These are phyloP conservation scores for Tetrax tetrax DNA, from an alignment of 2,113 vertebrate species.

Conservation along the genomic window DNA sequence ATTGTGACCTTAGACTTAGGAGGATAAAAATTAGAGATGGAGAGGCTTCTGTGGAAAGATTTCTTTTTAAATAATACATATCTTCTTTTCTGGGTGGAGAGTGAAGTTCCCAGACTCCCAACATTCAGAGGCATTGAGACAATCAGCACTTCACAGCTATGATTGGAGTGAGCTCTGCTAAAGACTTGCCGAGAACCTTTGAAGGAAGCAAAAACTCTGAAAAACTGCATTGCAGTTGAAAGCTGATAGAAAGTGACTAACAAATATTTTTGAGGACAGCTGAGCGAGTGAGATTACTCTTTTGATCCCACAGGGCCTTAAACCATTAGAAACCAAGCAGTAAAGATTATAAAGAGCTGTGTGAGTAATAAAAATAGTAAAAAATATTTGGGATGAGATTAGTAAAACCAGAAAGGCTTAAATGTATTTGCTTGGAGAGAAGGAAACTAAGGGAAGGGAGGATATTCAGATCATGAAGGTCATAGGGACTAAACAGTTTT, in stretches of 20 bases:
- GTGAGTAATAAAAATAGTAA: neutral
- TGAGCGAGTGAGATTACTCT: neutral
- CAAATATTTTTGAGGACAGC: neutral
- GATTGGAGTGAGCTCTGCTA: neutral
- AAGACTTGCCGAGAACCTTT: neutral
- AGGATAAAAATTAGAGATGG: neutral
- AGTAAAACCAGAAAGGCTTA: neutral
- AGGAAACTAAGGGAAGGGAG: neutral
- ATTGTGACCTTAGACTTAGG: neutral
- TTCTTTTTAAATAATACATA: neutral
- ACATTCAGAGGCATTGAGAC: neutral
- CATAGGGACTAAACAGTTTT: neutral
- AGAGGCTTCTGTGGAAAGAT: neutral
- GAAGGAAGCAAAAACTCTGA: neutral
- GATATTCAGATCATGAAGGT: neutral
- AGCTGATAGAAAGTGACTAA: neutral
- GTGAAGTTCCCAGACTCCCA: neutral
- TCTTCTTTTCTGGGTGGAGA: neutral
- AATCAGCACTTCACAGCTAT: neutral
- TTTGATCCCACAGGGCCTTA: neutral
- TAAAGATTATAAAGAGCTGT: neutral
- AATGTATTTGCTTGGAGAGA: neutral
- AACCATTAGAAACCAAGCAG: neutral
- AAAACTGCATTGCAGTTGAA: neutral
- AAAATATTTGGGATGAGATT: conserved; percentile 18